These are phyloP conservation scores for Xylota segnis DNA, from an alignment of 2,888 invertebrate genomes.

Conservation along the genomic window DNA sequence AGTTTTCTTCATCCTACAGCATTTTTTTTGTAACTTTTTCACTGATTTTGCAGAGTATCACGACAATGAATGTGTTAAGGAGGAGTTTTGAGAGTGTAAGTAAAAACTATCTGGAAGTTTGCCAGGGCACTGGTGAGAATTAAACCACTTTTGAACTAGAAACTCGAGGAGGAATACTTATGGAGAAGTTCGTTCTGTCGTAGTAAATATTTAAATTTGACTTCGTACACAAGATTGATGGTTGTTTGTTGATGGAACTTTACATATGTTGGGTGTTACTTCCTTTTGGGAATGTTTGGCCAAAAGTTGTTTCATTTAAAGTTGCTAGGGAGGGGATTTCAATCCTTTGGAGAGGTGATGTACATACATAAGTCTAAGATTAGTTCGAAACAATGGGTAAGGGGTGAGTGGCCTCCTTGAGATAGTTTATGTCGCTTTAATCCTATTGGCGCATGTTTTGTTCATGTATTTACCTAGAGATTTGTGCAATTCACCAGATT, in stretches of 20 bases:
- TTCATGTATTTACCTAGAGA: too few relatives aligned
- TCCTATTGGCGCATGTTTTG: too few relatives aligned
- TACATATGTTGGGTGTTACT: not conserved
- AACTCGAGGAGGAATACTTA: not conserved
- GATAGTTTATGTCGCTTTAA: too few relatives aligned
- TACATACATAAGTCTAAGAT: too few relatives aligned
- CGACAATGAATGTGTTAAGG: not conserved
- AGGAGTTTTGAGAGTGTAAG: not conserved
- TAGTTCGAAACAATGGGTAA: too few relatives aligned
- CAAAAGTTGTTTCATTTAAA: not conserved
- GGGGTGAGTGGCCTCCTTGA: too few relatives aligned
- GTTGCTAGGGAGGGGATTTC: not conserved
- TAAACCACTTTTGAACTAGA: slow-evolving; percentile 6
- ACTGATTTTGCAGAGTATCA: too few relatives aligned
- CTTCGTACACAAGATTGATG: not conserved
- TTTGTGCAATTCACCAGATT: too few relatives aligned
- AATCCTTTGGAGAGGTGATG: too few relatives aligned
- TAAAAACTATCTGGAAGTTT: not conserved
- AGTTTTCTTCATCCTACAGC: not conserved
- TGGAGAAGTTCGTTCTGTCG: not conserved
- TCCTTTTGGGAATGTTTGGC: not conserved
- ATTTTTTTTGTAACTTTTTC: not conserved
- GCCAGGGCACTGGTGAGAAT: slow-evolving; percentile 5
- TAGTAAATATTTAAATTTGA: slow-evolving; percentile 8
- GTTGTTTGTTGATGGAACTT: not conserved